These are phyloP conservation scores for Cryptocephalus primarius DNA, from an alignment of 2,888 invertebrate species.

Conservation along the genomic window DNA sequence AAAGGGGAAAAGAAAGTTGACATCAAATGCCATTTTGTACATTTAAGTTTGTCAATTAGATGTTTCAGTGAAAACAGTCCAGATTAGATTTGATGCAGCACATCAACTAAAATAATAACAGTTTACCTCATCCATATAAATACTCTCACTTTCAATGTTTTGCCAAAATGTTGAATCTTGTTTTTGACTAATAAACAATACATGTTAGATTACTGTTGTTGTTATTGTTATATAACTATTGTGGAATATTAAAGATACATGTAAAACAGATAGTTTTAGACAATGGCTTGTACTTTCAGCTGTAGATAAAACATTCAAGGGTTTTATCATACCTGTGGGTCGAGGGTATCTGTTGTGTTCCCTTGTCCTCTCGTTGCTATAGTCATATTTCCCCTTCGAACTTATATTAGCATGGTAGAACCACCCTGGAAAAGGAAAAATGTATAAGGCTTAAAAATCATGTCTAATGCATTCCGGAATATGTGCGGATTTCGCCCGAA, in stretches of 20 bases:
- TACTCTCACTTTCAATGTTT: too few relatives aligned
- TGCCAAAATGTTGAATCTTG: too few relatives aligned
- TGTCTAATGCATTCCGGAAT: not conserved
- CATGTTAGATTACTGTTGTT: too few relatives aligned
- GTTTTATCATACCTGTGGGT: conserved; percentile 29
- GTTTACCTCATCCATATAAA: too few relatives aligned
- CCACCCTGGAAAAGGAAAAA: conserved; percentile 20
- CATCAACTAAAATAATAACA: too few relatives aligned
- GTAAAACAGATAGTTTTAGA: not conserved
- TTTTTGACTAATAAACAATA: not conserved
- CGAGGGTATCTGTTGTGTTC: conserved; percentile 46
- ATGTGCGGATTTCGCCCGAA: not conserved
- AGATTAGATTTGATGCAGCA: too few relatives aligned
- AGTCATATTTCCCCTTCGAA: conserved; percentile 41
- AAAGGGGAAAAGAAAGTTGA: too few relatives aligned
- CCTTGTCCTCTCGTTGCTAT: conserved; percentile 53
- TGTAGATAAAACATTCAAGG: too few relatives aligned
- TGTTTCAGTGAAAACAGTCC: too few relatives aligned
- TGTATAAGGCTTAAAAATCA: not conserved
- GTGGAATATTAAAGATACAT: conserved; percentile 1
- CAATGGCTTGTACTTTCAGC: not conserved
- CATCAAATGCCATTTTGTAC: too few relatives aligned
- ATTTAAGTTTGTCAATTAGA: too few relatives aligned
- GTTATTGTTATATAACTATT: too few relatives aligned
- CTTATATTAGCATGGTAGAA: conserved; percentile 29